Evolutionary conservation across 2,797 vertebrate genomes (phyloP), one percentile per base, ranked within the genome.

Genomic region (Takifugu rubripes): DNA sequence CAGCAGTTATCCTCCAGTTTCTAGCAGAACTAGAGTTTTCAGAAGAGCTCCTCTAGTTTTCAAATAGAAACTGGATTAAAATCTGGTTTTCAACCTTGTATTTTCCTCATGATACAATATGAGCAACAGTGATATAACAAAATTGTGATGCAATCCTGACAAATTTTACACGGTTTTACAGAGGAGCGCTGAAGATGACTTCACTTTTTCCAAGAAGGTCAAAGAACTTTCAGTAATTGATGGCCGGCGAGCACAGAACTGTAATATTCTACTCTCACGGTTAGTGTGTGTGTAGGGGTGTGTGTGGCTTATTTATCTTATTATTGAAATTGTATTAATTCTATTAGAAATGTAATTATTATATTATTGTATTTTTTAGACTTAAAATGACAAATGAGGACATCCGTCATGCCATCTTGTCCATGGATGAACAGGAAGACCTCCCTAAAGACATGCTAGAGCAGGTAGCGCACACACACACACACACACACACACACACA

Each of bases 371-470:
- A 3, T 31, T 24, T 56, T 6, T 31, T 82, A 98, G 96, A 75
- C 85, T 98, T 82, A 97, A 93, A 69, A 81, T 98, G 65, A 93
- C 91, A 0, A 98, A 98, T 0, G 94, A 95, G 21, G 96, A 98
- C 88, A 98, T 98, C 77, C 93, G 94, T 54, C 90, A 92, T 21
- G 96, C 94, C 0, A 93, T 98, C 77, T 71, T 96, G 79, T 93
- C 92, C 0, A 98, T 98, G 96, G 95, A 98, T 0, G 96, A 98
- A 59, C 94, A 97, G 59, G 96, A 97, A 60, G 96, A 98, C 69
- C 85, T 98, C 43, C 94, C 96, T 0, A 96, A 94, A 78, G 96
- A 98, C 85, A 98, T 98, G 85, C 59, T 85, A 40, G 85, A 85
- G 49, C 85, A 85, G 85, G 85, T 85, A 25, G 25, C 26, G 49